Percentiles rank a stretch among this genome's conserved stretches.
Conservation (phyloP, 2,888 invertebrate species). For the Crossocerus cetratus region DNA sequence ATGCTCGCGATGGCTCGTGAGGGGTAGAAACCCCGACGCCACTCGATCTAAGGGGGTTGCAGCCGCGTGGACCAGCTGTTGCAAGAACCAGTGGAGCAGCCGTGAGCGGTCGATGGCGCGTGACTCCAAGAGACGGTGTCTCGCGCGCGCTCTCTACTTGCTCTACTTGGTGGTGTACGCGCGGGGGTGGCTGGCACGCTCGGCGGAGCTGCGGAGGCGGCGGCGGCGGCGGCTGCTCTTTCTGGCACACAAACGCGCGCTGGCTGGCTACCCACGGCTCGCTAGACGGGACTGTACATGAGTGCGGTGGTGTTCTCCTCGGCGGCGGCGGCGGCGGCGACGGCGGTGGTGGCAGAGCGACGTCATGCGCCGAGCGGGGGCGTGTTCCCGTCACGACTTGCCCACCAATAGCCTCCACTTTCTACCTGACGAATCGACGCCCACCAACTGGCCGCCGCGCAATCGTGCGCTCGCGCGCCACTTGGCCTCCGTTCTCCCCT, state of each 20-base stretch:
- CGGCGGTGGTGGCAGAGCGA: neutral
- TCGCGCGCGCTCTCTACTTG: neutral
- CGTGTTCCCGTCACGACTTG: no score
- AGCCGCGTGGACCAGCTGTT: constrained; percentile 49
- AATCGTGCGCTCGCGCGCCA: neutral
- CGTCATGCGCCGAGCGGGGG: neutral
- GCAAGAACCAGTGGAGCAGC: constrained; percentile 9
- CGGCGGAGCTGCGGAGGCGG: constrained; percentile 41
- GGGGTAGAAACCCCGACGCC: no score
- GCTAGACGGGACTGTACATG: constrained; percentile 61
- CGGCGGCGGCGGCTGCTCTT: constrained; percentile 41
- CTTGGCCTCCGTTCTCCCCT: no score
- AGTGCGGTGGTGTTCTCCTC: neutral
- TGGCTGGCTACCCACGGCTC: constrained; percentile 50
- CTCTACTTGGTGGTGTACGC: neutral
- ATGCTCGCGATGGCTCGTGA: no score
- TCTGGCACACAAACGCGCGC: constrained; percentile 49
- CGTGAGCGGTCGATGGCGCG: neutral
- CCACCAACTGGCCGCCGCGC: neutral
- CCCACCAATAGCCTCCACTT: no score
- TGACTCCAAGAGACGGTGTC: neutral
- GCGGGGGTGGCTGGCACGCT: constrained; percentile 22
- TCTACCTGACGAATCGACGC: neutral
- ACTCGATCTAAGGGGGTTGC: neutral
- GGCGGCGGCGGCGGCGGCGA: constrained; percentile 3